Conservation (phyloP, 2,113 vertebrate genomes). For the Megatriorchis doriae region DNA sequence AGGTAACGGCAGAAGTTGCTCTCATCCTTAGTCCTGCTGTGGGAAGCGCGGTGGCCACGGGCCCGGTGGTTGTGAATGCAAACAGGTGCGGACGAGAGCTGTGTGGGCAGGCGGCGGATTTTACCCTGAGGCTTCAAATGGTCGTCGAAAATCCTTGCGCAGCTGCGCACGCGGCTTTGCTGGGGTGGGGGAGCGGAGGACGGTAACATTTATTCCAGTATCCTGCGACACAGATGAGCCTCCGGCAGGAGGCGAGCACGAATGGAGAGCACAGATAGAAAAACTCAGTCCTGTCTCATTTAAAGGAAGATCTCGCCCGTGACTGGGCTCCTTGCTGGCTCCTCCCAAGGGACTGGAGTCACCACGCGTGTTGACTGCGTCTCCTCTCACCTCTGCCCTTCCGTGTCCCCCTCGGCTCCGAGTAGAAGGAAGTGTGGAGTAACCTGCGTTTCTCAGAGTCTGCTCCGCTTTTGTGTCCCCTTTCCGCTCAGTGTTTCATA, state of each 20-base stretch:
- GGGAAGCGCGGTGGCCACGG: accelerated
- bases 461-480: neutral
- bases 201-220: neutral
- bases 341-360: neutral
- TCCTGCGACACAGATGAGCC: neutral
- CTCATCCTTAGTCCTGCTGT: accelerated
- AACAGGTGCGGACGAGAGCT: neutral
- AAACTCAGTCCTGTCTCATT: neutral
- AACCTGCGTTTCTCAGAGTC: neutral
- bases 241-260: accelerated
- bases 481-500: neutral
- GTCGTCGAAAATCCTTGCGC: neutral
- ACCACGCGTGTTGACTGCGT: accelerated
- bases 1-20: too few species aligned
- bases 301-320: neutral
- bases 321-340: neutral
- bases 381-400: neutral
- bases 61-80: neutral
- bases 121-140: neutral
- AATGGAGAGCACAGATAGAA: neutral
- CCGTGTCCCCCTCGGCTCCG: accelerated
- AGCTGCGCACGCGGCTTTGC: accelerated
- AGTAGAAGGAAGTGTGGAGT: neutral
- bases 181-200: accelerated
- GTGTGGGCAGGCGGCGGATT: neutral